phyloP scores from a whole-genome alignment of 2,888 invertebrate genomes.

The Schizaphis graminum region DNA sequence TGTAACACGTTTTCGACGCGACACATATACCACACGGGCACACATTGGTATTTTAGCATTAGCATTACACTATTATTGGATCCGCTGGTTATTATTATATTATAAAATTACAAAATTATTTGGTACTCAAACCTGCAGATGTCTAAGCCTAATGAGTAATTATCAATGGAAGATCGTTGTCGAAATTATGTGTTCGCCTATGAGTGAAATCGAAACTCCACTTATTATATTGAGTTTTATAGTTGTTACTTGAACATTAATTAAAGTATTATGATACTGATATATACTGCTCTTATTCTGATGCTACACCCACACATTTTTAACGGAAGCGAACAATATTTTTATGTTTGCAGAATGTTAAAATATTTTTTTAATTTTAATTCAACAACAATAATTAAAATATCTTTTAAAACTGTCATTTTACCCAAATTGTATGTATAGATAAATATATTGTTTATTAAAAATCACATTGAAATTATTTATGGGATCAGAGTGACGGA shows the following conservation, averaged over 20 bases:
- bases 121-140: background rate
- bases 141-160: background rate
- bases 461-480: background rate
- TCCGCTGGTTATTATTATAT: background rate
- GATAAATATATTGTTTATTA: background rate
- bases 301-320: background rate
- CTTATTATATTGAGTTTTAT: background rate
- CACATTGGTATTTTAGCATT: background rate
- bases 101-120: background rate
- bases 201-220: background rate
- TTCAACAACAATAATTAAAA: background rate
- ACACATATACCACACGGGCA: background rate
- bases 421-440: background rate
- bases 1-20: slow-evolving; percentile 5
- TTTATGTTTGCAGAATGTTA: background rate
- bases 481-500: background rate
- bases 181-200: background rate
- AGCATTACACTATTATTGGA: background rate
- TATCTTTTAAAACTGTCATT: background rate
- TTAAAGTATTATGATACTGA: background rate
- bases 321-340: background rate
- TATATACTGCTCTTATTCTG: background rate
- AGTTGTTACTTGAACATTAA: background rate
- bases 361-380: background rate
- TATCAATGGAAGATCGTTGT: background rate